phyloP scores from a whole-genome alignment of 2,888 invertebrate species.

The Bruchidius siliquastri region DNA sequence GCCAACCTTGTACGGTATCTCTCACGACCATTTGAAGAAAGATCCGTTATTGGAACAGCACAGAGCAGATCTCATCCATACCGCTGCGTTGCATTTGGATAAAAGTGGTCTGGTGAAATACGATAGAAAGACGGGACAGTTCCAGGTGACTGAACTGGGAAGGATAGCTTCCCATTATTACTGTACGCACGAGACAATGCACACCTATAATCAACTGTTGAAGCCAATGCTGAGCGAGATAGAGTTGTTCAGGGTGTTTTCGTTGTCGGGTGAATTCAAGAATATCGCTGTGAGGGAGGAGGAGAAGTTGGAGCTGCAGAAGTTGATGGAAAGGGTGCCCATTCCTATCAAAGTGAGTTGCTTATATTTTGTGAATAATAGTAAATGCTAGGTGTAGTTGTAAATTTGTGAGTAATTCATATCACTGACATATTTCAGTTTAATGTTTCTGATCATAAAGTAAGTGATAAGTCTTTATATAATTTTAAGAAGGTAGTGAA shows the following conservation, averaged over 20 bases:
- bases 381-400: no score
- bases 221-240: conserved; percentile 97
- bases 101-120: conserved; percentile 94
- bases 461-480: no score
- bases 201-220: conserved; percentile 91
- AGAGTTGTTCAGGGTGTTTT: conserved; percentile 96
- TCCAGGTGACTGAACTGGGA: conserved; percentile 80
- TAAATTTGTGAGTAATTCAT: no score
- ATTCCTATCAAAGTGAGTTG: conserved; percentile 80
- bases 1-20: conserved; percentile 86
- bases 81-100: conserved; percentile 86
- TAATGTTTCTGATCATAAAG: no score
- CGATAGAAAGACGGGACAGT: conserved; percentile 86
- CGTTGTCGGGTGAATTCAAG: conserved; percentile 92
- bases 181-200: conserved; percentile 94
- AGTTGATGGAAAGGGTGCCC: conserved; percentile 90
- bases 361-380: not conserved
- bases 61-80: conserved; percentile 92
- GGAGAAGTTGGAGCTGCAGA: conserved; percentile 94
- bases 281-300: conserved; percentile 91
- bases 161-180: conserved; percentile 98
- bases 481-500: no score
- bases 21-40: conserved; percentile 69
- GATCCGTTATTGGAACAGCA: conserved; percentile 85
- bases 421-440: no score